Conservation (phyloP, 2,888 invertebrate species). For the Nephrotoma flavescens region DNA sequence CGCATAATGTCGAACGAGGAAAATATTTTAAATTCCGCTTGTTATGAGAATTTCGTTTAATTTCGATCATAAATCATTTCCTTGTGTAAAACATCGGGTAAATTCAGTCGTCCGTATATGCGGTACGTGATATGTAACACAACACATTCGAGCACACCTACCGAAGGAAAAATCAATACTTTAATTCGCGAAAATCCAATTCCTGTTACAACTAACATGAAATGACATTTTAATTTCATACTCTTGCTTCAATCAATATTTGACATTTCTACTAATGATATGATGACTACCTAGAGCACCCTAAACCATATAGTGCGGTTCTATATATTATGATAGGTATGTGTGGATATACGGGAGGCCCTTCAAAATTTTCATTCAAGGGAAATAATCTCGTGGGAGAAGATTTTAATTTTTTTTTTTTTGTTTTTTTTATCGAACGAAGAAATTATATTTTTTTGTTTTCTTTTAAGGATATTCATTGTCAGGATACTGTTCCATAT, state of each 20-base stretch:
- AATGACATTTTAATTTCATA: not conserved
- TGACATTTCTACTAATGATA: not conserved
- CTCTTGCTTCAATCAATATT: not conserved
- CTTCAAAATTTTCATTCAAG: not conserved
- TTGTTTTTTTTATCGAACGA: not conserved
- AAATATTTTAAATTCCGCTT: not conserved
- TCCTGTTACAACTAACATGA: not conserved
- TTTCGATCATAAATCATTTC: not conserved
- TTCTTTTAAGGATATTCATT: not conserved
- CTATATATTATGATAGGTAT: not conserved
- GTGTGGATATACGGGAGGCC: not conserved
- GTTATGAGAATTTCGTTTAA: not conserved
- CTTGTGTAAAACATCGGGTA: not conserved
- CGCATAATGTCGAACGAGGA: not conserved
- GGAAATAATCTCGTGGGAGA: not conserved
- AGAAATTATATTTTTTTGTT: not conserved
- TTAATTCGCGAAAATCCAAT: not conserved
- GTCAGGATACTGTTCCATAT: not conserved
- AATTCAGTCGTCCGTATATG: not conserved
- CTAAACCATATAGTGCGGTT: no score
- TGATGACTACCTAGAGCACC: not conserved
- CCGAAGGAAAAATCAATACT: not conserved
- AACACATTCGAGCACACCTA: not conserved
- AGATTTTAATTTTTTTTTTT: not conserved
- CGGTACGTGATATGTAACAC: not conserved